Conservation (phyloP, 2,888 invertebrate species). For the Melolontha melolontha region DNA sequence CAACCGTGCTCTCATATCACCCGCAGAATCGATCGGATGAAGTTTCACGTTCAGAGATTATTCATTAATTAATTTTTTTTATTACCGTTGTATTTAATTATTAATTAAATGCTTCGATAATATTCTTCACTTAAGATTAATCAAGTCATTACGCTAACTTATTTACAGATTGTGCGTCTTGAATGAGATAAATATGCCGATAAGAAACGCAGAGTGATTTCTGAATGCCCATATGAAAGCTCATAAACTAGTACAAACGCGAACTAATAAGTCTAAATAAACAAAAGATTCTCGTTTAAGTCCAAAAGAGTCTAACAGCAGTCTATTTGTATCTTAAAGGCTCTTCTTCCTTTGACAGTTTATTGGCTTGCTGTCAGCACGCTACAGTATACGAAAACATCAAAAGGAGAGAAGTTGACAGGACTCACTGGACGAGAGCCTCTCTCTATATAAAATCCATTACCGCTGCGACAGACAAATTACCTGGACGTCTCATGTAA, state of each 20-base stretch:
- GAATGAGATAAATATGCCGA: slow-evolving; percentile 42
- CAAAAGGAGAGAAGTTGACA: slow-evolving; percentile 14
- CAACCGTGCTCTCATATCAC: no score
- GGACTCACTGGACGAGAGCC: slow-evolving; percentile 18
- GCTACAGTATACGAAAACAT: not conserved
- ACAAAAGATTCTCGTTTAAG: slow-evolving; percentile 1
- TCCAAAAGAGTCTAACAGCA: slow-evolving; percentile 3
- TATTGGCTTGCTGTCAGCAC: no score
- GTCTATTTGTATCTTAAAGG: no score
- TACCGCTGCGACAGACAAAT: slow-evolving; percentile 60
- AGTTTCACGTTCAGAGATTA: not conserved
- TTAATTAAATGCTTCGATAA: slow-evolving; percentile 27
- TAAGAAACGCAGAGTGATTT: slow-evolving; percentile 50
- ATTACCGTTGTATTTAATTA: slow-evolving; percentile 9
- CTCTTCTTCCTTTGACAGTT: no score
- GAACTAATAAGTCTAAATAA: slow-evolving; percentile 19
- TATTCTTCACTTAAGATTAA: slow-evolving; percentile 46
- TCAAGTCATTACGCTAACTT: slow-evolving; percentile 50
- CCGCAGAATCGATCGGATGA: not conserved
- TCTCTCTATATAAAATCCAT: slow-evolving; percentile 53
- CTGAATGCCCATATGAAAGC: slow-evolving; percentile 25
- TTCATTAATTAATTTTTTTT: no score
- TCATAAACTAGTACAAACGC: not conserved
- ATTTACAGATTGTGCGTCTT: slow-evolving; percentile 26
- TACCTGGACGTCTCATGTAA: slow-evolving; percentile 61